A percentile compares a stretch with the other conserved stretches of the same genome.
phyloP scores from a whole-genome alignment of 2,888 invertebrate species.

The Papilio gigon region DNA sequence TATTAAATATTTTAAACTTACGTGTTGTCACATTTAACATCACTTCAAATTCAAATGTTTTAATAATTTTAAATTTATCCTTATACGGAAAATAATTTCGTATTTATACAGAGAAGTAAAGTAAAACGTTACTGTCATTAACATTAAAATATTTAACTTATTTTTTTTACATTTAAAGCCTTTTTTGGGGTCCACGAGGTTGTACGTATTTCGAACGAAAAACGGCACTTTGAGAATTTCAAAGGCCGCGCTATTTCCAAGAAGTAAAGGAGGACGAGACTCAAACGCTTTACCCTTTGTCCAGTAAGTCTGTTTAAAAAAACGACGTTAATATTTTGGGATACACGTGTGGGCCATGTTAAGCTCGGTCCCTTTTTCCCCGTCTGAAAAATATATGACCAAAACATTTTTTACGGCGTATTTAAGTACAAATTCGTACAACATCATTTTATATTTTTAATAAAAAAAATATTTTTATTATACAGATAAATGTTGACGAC shows the following conservation, averaged over 20 bases:
- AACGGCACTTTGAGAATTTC: not conserved
- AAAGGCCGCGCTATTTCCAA: conserved; percentile 2
- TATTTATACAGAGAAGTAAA: not conserved
- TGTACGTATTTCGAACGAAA: conserved; percentile 10
- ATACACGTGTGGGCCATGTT: conserved; percentile 13
- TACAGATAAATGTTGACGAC: too few species aligned
- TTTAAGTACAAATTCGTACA: not conserved
- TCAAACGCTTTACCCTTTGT: conserved; percentile 24
- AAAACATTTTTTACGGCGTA: not conserved
- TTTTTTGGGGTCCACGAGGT: not conserved
- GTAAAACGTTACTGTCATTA: not conserved
- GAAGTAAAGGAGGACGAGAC: conserved; percentile 18
- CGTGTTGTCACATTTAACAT: too few species aligned
- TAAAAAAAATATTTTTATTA: too few species aligned
- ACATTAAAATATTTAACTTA: not conserved
- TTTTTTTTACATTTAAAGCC: not conserved
- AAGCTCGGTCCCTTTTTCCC: conserved; percentile 17
- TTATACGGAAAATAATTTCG: too few species aligned
- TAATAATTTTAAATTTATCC: too few species aligned
- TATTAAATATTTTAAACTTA: too few species aligned
- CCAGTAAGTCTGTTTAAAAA: conserved; percentile 12
- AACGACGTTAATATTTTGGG: conserved; percentile 18
- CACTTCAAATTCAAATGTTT: too few species aligned
- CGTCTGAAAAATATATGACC: conserved; percentile 23
- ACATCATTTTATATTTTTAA: not conserved